Evolutionary conservation across 1,140 invertebrate species (phyloP).

Genomic region (Cydia amplana): DNA sequence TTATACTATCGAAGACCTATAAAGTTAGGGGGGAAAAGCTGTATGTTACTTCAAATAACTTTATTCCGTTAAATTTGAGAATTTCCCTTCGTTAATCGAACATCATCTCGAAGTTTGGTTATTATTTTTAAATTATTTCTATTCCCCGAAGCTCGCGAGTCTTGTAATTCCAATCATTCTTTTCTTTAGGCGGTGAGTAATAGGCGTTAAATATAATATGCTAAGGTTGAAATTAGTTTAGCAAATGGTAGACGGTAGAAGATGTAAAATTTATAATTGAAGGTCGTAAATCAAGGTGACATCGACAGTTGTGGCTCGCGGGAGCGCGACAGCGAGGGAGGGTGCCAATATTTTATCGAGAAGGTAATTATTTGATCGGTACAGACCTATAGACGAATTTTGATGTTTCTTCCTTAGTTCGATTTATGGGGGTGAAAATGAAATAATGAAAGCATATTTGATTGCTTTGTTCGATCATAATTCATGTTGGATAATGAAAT

Average conservation of each 20-base stretch:
- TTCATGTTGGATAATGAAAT: background rate
- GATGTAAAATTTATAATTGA: slow-evolving; percentile 78
- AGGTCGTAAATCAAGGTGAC: slow-evolving; percentile 78
- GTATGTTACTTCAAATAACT: background rate
- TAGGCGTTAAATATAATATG: background rate
- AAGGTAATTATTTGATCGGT: slow-evolving; percentile 74
- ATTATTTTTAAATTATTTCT: slow-evolving; percentile 31
- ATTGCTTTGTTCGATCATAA: background rate
- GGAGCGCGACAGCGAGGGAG: slow-evolving; percentile 47
- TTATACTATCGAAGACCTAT: background rate
- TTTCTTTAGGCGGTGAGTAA: background rate
- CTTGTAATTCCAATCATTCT: slow-evolving; percentile 31
- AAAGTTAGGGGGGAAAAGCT: background rate
- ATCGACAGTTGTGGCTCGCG: slow-evolving; percentile 75
- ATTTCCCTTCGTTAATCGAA: slow-evolving; percentile 22
- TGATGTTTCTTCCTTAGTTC: background rate
- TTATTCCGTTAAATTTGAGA: background rate
- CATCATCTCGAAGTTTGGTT: slow-evolving; percentile 14
- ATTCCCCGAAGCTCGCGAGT: background rate
- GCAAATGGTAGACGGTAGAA: slow-evolving; percentile 36
- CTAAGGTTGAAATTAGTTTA: slow-evolving; percentile 36
- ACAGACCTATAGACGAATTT: slow-evolving; percentile 54
- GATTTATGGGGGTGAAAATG: background rate
- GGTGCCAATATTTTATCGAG: slow-evolving; percentile 75
- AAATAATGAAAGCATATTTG: background rate